Evolutionary conservation across 2,113 vertebrate species (phyloP).

Genomic region (Chunga burmeisteri): DNA sequence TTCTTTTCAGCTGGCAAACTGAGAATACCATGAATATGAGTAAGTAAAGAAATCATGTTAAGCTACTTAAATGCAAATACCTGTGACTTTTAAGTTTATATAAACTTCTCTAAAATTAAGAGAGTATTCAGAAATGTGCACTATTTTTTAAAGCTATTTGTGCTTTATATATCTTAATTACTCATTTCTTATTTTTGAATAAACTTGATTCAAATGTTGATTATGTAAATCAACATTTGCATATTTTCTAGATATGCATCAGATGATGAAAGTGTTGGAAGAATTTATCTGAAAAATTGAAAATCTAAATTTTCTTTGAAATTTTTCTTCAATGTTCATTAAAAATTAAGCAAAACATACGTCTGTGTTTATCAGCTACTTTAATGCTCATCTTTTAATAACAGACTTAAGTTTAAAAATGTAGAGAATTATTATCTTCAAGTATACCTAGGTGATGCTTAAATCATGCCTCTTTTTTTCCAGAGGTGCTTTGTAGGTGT

Average conservation of each 20-base stretch:
- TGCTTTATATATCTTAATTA: not conserved
- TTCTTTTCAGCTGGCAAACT: not conserved
- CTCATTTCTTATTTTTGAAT: not conserved
- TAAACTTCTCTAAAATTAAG: not conserved
- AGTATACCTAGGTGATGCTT: not conserved
- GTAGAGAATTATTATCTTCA: not conserved
- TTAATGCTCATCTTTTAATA: not conserved
- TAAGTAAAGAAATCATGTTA: not conserved
- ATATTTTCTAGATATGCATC: not conserved
- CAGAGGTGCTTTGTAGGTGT: not conserved
- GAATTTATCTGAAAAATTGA: not conserved
- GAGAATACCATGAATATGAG: not conserved
- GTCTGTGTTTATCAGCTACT: not conserved
- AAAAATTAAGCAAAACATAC: not conserved
- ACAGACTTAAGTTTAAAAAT: not conserved
- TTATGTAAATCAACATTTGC: not conserved
- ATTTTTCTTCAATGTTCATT: not conserved
- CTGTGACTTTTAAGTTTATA: not conserved
- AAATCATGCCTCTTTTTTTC: not conserved
- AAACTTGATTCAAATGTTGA: not conserved
- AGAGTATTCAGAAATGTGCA: not conserved
- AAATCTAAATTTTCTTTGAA: not conserved
- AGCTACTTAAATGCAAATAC: not conserved
- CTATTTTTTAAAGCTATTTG: not conserved
- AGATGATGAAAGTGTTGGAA: not conserved